phyloP scores from a whole-genome alignment of 1,140 invertebrate genomes.

The Megathymus violae region DNA sequence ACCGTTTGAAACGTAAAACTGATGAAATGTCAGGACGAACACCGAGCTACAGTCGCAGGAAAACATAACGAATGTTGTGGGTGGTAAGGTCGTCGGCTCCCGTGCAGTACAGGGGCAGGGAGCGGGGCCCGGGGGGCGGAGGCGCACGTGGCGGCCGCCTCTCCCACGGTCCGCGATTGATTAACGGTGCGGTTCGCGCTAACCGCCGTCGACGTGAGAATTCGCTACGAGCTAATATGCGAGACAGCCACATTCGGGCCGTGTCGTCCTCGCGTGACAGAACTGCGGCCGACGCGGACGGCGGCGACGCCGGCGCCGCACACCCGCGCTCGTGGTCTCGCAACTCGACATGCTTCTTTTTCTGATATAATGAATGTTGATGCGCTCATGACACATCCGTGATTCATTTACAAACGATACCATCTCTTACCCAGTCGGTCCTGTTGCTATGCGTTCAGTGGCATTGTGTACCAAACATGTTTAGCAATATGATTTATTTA shows the following conservation, averaged over 20 bases:
- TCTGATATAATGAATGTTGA: constrained; percentile 31
- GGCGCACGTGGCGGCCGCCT: constrained; percentile 45
- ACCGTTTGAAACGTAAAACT: constrained; percentile 10
- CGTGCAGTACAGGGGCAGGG: background rate
- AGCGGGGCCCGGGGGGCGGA: constrained; percentile 23
- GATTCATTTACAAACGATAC: constrained; percentile 20
- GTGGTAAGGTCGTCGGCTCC: constrained; percentile 3
- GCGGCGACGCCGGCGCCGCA: constrained; percentile 13
- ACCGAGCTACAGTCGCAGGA: background rate
- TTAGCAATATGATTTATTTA: no score
- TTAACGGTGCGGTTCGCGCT: constrained; percentile 66
- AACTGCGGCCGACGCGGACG: constrained; percentile 38
- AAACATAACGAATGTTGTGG: constrained; percentile 6
- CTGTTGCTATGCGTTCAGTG: background rate
- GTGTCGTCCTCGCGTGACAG: constrained; percentile 55
- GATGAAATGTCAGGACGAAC: constrained; percentile 22
- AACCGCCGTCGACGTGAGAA: constrained; percentile 56
- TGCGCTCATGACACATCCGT: constrained; percentile 23
- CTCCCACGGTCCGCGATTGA: constrained; percentile 69
- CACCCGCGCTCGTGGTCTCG: constrained; percentile 25
- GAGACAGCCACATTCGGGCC: constrained; percentile 49
- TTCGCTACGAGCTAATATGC: constrained; percentile 48
- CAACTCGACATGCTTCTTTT: constrained; percentile 22
- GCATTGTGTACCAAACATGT: no score
- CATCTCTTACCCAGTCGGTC: constrained; percentile 2